Percentiles rank a stretch among this genome's conserved stretches.
phyloP scores from a whole-genome alignment of 2,888 invertebrate species.

The Polyploca ridens region DNA sequence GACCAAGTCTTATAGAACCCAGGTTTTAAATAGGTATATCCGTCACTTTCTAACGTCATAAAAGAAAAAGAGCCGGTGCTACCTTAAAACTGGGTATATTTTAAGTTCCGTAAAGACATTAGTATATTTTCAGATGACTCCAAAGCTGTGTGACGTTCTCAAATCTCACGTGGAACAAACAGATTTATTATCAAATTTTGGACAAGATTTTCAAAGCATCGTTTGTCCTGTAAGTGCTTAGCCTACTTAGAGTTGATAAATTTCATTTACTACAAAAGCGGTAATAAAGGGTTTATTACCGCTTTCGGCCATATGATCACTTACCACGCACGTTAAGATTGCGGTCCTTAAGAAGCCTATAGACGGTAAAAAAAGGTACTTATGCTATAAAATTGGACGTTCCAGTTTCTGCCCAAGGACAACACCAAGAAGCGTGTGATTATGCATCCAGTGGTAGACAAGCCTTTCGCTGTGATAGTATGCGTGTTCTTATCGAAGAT shows the following conservation, averaged over 20 bases:
- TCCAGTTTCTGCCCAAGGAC: constrained; percentile 53
- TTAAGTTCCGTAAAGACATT: too few species aligned
- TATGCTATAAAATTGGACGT: constrained; percentile 16
- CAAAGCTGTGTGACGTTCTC: constrained; percentile 47
- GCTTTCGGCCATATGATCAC: too few species aligned
- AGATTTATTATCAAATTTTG: constrained; percentile 52
- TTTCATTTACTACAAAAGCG: background rate
- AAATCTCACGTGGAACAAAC: constrained; percentile 49
- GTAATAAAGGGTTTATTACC: too few species aligned
- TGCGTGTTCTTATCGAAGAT: constrained; percentile 60
- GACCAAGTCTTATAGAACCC: too few species aligned
- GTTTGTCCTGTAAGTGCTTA: constrained; percentile 58
- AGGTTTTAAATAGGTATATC: too few species aligned
- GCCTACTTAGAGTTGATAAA: background rate
- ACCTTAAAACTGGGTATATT: too few species aligned
- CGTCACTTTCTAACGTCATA: too few species aligned
- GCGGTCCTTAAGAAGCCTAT: too few species aligned
- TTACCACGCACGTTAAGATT: too few species aligned
- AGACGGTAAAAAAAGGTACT: background rate
- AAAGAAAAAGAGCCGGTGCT: too few species aligned
- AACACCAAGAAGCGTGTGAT: constrained; percentile 55
- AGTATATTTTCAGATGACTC: constrained; percentile 54
- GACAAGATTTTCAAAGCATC: constrained; percentile 54
- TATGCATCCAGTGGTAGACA: constrained; percentile 53
- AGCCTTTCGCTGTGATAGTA: constrained; percentile 61